Evolutionary conservation across 2,888 invertebrate species (phyloP).

Genomic region (Drosophila buzzatii): DNA sequence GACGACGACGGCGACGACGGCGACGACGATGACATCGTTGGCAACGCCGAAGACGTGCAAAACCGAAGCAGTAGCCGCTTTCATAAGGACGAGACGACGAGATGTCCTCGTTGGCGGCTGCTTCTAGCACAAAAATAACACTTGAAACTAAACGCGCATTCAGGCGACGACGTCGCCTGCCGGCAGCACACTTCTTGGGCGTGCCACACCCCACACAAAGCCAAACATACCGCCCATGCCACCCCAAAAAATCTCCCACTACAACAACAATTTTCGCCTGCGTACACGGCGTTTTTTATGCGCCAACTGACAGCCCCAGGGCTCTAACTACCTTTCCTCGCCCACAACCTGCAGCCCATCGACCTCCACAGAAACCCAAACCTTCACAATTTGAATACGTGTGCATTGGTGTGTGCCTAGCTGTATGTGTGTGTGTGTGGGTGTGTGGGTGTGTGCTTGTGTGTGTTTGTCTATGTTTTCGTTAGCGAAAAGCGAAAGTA

Average conservation of each 20-base stretch:
- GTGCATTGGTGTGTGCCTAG: constrained; percentile 31
- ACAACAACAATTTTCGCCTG: constrained; percentile 75
- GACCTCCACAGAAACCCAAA: constrained; percentile 16
- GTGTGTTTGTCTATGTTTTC: constrained; percentile 72
- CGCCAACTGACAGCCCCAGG: constrained; percentile 56
- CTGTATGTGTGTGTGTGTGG: constrained; percentile 25
- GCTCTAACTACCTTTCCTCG: constrained; percentile 38
- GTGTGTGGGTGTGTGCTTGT: constrained; percentile 42
- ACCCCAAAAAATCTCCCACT: constrained; percentile 1
- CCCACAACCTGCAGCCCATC: not conserved
- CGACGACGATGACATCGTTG: constrained; percentile 56
- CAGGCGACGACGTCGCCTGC: constrained; percentile 54
- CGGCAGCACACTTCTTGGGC: constrained; percentile 35
- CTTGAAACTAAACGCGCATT: constrained; percentile 81
- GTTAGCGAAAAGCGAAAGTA: constrained; percentile 79
- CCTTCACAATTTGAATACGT: constrained; percentile 69
- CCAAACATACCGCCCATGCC: constrained; percentile 9
- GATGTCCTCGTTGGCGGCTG: constrained; percentile 64
- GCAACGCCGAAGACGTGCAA: constrained; percentile 36
- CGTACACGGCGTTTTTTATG: constrained; percentile 72
- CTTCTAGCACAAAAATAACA: constrained; percentile 80
- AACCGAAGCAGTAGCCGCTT: constrained; percentile 43
- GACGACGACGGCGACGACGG: constrained; percentile 67
- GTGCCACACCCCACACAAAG: constrained; percentile 33
- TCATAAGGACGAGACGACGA: constrained; percentile 49